These are phyloP conservation scores for Babylonia areolata DNA, from an alignment of 1,140 invertebrate genomes.

Conservation along the genomic window DNA sequence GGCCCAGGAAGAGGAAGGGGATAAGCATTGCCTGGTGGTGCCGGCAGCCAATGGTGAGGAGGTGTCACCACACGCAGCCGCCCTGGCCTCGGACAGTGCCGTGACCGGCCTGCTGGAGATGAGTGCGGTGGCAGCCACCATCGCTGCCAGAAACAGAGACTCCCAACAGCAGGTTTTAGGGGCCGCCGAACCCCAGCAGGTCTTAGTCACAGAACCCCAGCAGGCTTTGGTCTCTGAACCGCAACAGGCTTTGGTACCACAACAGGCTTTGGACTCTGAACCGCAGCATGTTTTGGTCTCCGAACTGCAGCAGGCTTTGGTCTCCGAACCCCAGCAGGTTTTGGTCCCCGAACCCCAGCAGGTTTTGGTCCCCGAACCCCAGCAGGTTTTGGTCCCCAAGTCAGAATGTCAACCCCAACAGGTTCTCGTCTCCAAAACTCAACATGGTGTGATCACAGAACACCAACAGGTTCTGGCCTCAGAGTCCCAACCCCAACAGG, in stretches of 20 bases:
- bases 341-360: neutral
- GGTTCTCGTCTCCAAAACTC: too few species aligned
- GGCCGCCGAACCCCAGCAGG: neutral
- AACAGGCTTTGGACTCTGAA: too few species aligned
- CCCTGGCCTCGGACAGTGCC: neutral
- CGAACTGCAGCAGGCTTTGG: too few species aligned
- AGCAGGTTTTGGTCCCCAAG: neutral
- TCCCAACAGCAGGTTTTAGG: neutral
- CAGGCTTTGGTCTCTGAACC: too few species aligned
- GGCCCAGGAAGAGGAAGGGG: neutral
- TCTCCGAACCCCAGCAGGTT: too few species aligned
- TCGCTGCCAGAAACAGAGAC: neutral
- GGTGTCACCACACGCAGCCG: slow-evolving; percentile 3
- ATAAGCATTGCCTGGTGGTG: neutral
- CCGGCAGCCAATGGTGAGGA: neutral
- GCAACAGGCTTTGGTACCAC: neutral
- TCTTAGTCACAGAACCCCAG: neutral
- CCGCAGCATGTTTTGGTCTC: neutral
- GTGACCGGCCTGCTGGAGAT: neutral
- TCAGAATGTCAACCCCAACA: neutral
- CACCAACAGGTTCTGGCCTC: too few species aligned
- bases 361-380: too few species aligned
- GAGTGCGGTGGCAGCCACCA: neutral
- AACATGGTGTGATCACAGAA: neutral
- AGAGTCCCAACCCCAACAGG: too few species aligned